Evolutionary conservation across 2,113 vertebrate genomes (phyloP).

Genomic region (Lagopus muta): DNA sequence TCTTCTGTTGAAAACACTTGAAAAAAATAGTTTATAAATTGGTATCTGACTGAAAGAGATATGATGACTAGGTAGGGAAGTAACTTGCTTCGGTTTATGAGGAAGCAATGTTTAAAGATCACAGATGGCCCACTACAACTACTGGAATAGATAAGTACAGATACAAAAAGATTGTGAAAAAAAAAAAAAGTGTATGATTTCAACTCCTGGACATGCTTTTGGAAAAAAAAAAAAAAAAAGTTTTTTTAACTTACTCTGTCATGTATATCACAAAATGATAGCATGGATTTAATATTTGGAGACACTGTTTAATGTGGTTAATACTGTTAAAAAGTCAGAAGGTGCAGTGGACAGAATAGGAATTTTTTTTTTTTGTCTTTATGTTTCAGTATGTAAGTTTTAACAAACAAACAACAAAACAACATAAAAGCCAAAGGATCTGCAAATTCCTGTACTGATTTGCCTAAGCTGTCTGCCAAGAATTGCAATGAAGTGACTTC

Average conservation of each 20-base stretch:
- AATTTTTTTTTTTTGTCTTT: not conserved
- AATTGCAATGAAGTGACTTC: not conserved
- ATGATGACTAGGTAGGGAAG: not conserved
- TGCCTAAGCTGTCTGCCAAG: not conserved
- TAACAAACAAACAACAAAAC: not conserved
- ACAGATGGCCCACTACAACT: not conserved
- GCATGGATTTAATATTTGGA: not conserved
- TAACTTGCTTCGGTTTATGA: not conserved
- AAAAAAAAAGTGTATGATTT: not conserved
- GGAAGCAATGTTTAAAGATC: not conserved
- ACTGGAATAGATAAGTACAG: not conserved
- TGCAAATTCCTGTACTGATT: not conserved
- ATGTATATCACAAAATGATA: not conserved
- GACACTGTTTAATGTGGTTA: not conserved
- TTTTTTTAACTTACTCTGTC: not conserved
- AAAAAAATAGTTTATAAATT: not conserved
- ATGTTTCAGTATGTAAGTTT: not conserved
- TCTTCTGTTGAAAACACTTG: not conserved
- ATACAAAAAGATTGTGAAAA: not conserved
- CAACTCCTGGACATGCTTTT: not conserved
- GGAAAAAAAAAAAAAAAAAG: not conserved
- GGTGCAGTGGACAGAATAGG: not conserved
- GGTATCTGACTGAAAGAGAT: not conserved
- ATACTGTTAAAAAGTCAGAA: not conserved
- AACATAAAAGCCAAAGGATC: not conserved